Percentiles rank a stretch among this genome's conserved stretches.
Conservation (phyloP, 2,797 vertebrate species). For the Pangasius krempfi region DNA sequence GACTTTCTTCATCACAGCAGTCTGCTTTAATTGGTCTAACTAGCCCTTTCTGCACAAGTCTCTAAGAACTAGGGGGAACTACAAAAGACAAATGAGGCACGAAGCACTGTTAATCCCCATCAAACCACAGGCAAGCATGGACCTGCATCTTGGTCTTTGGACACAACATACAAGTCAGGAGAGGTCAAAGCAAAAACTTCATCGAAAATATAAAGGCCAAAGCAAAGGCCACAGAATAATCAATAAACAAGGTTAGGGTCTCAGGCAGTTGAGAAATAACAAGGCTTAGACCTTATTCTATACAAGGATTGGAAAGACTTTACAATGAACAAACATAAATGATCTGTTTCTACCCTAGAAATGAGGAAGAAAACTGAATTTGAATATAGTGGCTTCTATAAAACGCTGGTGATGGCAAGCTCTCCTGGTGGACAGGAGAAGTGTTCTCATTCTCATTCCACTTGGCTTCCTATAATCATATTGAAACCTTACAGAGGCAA, state of each 20-base stretch:
- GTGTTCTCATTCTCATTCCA: background rate
- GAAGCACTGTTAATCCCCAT: background rate
- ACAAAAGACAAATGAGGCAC: background rate
- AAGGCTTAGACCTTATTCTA: background rate
- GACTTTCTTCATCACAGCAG: background rate
- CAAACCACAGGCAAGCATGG: background rate
- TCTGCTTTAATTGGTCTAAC: background rate
- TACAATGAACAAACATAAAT: background rate
- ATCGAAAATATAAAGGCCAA: background rate
- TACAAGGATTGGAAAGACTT: background rate
- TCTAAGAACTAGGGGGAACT: background rate
- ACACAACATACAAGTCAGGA: background rate
- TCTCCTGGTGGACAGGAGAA: background rate
- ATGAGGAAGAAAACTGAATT: background rate
- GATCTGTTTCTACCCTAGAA: background rate
- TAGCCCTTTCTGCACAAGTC: background rate
- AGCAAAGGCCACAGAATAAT: background rate
- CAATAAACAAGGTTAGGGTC: background rate
- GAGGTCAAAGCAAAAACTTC: background rate
- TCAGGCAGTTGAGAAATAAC: background rate
- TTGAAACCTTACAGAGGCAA: background rate
- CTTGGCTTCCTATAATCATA: background rate
- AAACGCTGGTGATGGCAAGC: background rate
- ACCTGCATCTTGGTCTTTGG: background rate
- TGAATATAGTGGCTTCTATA: background rate